A percentile compares a stretch with the other conserved stretches of the same genome.
Evolutionary conservation across 1,140 invertebrate genomes (phyloP).

Genomic region (Scylla paramamosain): DNA sequence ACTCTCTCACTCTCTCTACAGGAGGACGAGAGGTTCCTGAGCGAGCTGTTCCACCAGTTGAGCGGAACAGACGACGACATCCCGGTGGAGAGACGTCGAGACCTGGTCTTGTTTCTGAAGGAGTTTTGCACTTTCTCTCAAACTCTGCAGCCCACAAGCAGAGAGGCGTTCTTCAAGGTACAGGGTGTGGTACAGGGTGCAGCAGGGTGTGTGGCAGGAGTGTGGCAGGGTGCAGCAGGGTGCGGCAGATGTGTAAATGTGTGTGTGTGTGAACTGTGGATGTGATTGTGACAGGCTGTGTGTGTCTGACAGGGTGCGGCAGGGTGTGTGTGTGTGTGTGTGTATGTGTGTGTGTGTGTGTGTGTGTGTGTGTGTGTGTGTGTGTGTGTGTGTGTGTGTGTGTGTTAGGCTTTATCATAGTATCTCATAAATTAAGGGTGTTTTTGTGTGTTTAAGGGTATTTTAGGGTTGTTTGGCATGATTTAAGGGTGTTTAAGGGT

Average conservation of each 20-base stretch:
- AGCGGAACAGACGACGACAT: slow-evolving; percentile 86
- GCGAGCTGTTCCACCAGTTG: slow-evolving; percentile 95
- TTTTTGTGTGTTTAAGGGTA: neutral
- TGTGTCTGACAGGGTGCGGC: too few relatives aligned
- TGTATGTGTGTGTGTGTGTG: slow-evolving; percentile 35
- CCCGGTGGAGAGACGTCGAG: slow-evolving; percentile 93
- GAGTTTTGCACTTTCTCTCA: slow-evolving; percentile 99
- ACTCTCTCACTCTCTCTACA: slow-evolving; percentile 80
- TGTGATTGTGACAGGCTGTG: too few relatives aligned
- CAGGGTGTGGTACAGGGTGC: too few relatives aligned
- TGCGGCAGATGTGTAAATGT: neutral
- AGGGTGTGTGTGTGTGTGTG: too few relatives aligned
- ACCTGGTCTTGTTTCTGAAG: slow-evolving; percentile 98
- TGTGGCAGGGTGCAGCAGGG: neutral
- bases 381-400: slow-evolving; percentile 1
- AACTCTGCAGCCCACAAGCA: slow-evolving; percentile 97
- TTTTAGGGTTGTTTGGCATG: too few relatives aligned
- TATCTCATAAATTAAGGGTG: too few relatives aligned
- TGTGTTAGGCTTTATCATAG: too few relatives aligned
- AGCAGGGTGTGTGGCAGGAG: neutral
- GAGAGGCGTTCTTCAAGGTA: slow-evolving; percentile 89
- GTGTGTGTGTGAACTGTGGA: neutral
- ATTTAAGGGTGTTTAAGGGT: too few relatives aligned
- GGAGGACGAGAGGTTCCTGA: slow-evolving; percentile 98
- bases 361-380: too few relatives aligned